Percentiles rank a stretch among this genome's conserved stretches.
phyloP scores from a whole-genome alignment of 1,140 invertebrate species.

The Trachymyrmex septentrionalis region DNA sequence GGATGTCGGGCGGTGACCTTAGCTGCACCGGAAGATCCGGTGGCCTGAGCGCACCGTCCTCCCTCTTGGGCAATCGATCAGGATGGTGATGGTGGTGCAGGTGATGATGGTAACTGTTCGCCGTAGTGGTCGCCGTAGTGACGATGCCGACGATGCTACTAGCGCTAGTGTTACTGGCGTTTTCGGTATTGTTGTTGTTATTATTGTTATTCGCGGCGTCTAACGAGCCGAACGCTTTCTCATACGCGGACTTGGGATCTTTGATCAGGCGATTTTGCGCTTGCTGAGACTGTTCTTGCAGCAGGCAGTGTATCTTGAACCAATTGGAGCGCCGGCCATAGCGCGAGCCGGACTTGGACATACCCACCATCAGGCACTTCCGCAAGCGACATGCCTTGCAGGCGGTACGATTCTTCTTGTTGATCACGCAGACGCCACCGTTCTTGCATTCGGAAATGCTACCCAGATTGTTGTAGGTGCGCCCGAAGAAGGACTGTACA shows the following conservation, averaged over 20 bases:
- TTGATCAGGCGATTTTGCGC: conserved; percentile 80
- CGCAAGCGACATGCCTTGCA: conserved; percentile 97
- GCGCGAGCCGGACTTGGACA: conserved; percentile 97
- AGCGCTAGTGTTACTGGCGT: conserved; percentile 82
- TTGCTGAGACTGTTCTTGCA: conserved; percentile 90
- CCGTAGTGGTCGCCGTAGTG: conserved; percentile 81
- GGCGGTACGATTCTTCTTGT: conserved; percentile 97
- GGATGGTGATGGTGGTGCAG: conserved; percentile 71
- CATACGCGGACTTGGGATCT: conserved; percentile 81
- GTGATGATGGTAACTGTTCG: conserved; percentile 75
- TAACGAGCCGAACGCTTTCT: conserved; percentile 81
- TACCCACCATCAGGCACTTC: conserved; percentile 96
- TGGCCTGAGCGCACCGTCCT: conserved; percentile 73
- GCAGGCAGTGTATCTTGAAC: conserved; percentile 96
- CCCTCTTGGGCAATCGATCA: conserved; percentile 75
- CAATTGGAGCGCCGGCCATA: conserved; percentile 96
- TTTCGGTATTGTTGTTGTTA: conserved; percentile 76
- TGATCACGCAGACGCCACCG: conserved; percentile 96
- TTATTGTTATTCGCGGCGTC: conserved; percentile 84
- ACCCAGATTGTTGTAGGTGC: conserved; percentile 97
- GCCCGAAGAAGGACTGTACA: conserved; percentile 96
- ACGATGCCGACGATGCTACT: conserved; percentile 83
- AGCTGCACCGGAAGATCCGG: conserved; percentile 73
- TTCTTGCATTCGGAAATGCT: conserved; percentile 97
- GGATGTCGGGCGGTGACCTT: conserved; percentile 72